phyloP scores from a whole-genome alignment of 2,797 vertebrate genomes.

The Naso thynnoides region DNA sequence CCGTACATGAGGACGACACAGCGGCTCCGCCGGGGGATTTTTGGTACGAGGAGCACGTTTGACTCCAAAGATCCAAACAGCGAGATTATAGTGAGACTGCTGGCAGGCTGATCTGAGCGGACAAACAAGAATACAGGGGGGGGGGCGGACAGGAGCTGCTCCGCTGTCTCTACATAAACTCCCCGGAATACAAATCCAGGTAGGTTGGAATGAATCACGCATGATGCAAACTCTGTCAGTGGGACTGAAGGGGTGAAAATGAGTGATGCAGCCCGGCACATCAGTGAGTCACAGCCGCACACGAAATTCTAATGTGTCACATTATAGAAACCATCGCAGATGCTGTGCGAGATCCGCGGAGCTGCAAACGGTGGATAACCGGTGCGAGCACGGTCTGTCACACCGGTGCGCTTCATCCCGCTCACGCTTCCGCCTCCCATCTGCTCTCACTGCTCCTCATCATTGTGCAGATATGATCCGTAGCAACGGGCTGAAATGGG shows the following conservation, averaged over 20 bases:
- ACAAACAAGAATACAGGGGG: constrained; percentile 18
- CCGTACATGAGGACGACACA: constrained; percentile 65
- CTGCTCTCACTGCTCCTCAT: constrained; percentile 24
- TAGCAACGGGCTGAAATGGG: constrained; percentile 44
- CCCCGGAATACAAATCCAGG: constrained; percentile 78
- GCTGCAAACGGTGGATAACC: constrained; percentile 26
- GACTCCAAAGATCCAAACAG: constrained; percentile 31
- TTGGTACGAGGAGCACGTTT: constrained; percentile 53
- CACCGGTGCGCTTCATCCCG: constrained; percentile 18
- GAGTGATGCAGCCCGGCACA: constrained; percentile 29
- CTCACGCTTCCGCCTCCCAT: constrained; percentile 13
- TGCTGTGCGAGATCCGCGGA: neutral
- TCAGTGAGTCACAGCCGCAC: neutral
- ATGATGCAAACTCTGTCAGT: constrained; percentile 48
- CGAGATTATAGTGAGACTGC: constrained; percentile 22
- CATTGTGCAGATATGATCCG: constrained; percentile 52
- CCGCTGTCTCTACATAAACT: constrained; percentile 46
- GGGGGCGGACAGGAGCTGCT: constrained; percentile 59
- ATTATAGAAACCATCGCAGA: neutral
- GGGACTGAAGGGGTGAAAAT: constrained; percentile 7
- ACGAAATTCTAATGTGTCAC: constrained; percentile 8
- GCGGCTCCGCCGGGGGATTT: constrained; percentile 55
- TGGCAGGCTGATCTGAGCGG: constrained; percentile 23
- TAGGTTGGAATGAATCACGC: constrained; percentile 56
- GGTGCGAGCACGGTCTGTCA: constrained; percentile 31